Base-by-base conservation (phyloP, 2,888 invertebrate species). In the Tenthredo scrophulariae region DNA sequence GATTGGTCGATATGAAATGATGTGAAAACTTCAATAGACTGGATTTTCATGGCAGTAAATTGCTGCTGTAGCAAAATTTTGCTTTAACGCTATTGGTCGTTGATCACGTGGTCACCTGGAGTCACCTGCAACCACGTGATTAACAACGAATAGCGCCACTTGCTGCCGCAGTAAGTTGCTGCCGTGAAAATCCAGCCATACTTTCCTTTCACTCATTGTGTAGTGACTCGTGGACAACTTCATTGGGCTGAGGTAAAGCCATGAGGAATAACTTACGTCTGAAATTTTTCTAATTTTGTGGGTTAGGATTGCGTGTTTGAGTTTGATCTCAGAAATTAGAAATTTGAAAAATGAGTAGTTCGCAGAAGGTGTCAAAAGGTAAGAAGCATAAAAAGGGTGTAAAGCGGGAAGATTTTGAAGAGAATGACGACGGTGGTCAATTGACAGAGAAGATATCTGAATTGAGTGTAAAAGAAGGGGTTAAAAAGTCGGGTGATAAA, bases 361-460 rank as follows among this genome's bases (percentile, higher is more conserved):
- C 80, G 33, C 80, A 80, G 5, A 80, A 80, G 58, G 33, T 40
- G 37, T 22, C 80, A 6, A 83, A 83, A 37, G 67, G 83, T 43
- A 83, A 83, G 67, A 83, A 83, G 67, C 67, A 70, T 18, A 79
- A 85, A 85, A 84, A 85, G 29, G 84, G 85, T 33, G 75, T 43
- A 5, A 85, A 74, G 18, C 43, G 65, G 9, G 82, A 62, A 5
- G 84, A 85, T 18, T 80, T 79, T 18, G 82, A 58, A 10, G 74
- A 50, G 6, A 46, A 46, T 50, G 86, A 86, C 7, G 86, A 88
- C 33, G 85, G 85, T 54, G 86, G 84, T 26, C 74, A 85, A 15
- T 84, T 85, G 26, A 79, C 80, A 18, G 85, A 84, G 29, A 86
- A 87, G 43, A 86, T 80, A 58, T 37, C 37, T 22, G 80, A 80